phyloP scores from a whole-genome alignment of 2,113 vertebrate genomes.

The Dasyurus viverrinus region DNA sequence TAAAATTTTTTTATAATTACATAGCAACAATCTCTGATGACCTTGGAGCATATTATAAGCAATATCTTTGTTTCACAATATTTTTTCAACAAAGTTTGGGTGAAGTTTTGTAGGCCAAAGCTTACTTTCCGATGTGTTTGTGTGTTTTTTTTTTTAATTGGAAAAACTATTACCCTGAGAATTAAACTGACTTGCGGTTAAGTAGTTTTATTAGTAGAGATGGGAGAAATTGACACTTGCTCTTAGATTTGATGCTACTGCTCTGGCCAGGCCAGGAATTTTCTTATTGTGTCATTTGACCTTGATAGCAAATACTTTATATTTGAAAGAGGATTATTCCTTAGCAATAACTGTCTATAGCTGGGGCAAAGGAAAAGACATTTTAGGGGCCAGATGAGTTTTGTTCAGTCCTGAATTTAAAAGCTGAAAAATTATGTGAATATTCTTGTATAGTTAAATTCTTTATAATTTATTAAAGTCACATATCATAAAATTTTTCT shows the following conservation, averaged over 20 bases:
- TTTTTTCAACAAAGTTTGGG: neutral
- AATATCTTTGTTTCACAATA: neutral
- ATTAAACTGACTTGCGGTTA: neutral
- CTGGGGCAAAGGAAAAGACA: neutral
- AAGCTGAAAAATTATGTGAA: neutral
- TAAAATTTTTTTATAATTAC: neutral
- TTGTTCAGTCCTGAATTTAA: neutral
- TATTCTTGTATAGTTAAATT: neutral
- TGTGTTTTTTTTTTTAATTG: neutral
- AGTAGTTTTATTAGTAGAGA: neutral
- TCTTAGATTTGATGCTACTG: neutral
- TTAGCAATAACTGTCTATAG: neutral
- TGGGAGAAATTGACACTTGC: neutral
- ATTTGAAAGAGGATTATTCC: neutral
- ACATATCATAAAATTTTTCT: neutral
- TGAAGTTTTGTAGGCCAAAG: too few relatives aligned
- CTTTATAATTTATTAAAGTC: neutral
- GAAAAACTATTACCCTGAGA: neutral
- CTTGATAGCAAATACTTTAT: neutral
- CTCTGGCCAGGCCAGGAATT: neutral
- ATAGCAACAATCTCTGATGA: neutral
- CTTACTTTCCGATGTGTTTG: fast-evolving
- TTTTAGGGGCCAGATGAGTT: neutral
- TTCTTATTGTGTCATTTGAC: neutral
- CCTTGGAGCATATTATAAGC: neutral